phyloP scores from a whole-genome alignment of 2,888 invertebrate species.

The Diplazon laetatorius region DNA sequence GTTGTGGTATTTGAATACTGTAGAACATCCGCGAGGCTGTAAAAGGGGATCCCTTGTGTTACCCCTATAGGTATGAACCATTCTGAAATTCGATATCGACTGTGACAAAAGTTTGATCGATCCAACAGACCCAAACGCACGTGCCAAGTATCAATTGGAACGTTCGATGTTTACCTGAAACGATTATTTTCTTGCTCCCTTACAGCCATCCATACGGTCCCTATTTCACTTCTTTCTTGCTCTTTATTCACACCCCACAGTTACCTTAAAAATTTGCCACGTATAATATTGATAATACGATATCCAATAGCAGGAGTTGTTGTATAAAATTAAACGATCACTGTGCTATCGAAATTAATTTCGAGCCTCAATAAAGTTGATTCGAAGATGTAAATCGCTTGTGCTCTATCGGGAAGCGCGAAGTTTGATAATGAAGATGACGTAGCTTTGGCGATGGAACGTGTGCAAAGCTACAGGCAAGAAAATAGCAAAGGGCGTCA shows the following conservation, averaged over 20 bases:
- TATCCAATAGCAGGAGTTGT: conserved; percentile 21
- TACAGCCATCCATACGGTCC: conserved; percentile 22
- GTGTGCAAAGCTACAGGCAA: conserved; percentile 54
- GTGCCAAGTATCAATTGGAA: conserved; percentile 42
- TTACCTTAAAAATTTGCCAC: conserved; percentile 1
- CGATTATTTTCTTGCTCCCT: conserved; percentile 53
- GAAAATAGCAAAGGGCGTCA: conserved; percentile 69
- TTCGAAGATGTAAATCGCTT: conserved; percentile 60
- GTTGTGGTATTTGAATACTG: no score
- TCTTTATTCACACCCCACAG: conserved; percentile 44
- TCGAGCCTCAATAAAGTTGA: conserved; percentile 61
- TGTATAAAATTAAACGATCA: conserved; percentile 56
- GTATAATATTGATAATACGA: conserved; percentile 6
- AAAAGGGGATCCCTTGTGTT: no score
- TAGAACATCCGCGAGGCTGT: no score
- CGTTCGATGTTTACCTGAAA: conserved; percentile 54
- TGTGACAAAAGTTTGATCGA: conserved; percentile 53
- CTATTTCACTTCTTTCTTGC: conserved; percentile 7
- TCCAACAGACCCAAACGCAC: conserved; percentile 30
- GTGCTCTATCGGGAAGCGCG: conserved; percentile 43
- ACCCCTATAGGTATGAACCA: background rate
- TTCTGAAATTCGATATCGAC: conserved; percentile 63
- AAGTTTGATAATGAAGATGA: conserved; percentile 50
- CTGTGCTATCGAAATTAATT: conserved; percentile 60
- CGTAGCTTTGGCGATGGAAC: conserved; percentile 48